These are phyloP conservation scores for Pharmacophagus antenor DNA, from an alignment of 2,888 invertebrate genomes.

Conservation along the genomic window DNA sequence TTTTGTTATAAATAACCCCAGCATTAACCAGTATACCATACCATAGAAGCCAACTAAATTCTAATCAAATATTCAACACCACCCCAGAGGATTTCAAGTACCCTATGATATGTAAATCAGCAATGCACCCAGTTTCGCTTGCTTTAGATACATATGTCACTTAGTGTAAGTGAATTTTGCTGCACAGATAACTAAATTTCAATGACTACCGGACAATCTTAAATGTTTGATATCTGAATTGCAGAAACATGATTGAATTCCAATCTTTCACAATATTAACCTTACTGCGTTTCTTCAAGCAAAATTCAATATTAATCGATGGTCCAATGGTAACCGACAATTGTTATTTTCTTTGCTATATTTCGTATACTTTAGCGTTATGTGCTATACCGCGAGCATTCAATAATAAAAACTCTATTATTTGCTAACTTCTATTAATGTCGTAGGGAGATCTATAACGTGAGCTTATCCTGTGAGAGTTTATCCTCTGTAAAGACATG, in stretches of 20 bases:
- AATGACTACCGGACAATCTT: not conserved
- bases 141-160: slow-evolving; percentile 27
- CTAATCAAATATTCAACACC: slow-evolving; percentile 29
- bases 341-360: too few species aligned
- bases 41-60: slow-evolving; percentile 19
- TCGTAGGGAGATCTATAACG: too few species aligned
- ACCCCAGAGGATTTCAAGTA: slow-evolving; percentile 24
- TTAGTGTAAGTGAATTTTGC: slow-evolving; percentile 21
- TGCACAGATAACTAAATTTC: slow-evolving; percentile 12
- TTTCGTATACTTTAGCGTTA: too few species aligned
- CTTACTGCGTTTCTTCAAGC: not conserved
- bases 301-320: not conserved
- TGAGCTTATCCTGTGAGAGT: too few species aligned
- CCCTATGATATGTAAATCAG: slow-evolving; percentile 37
- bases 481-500: too few species aligned
- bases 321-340: too few species aligned
- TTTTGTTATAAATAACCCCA: slow-evolving; percentile 15
- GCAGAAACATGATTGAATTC: not conserved
- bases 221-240: not conserved
- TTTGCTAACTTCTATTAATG: too few species aligned
- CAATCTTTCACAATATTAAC: not conserved
- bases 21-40: slow-evolving; percentile 14
- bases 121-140: slow-evolving; percentile 27
- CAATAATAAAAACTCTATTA: too few species aligned
- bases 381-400: too few species aligned